These are phyloP conservation scores for Eustalomyia histrio DNA, from an alignment of 2,888 invertebrate species.

Conservation along the genomic window DNA sequence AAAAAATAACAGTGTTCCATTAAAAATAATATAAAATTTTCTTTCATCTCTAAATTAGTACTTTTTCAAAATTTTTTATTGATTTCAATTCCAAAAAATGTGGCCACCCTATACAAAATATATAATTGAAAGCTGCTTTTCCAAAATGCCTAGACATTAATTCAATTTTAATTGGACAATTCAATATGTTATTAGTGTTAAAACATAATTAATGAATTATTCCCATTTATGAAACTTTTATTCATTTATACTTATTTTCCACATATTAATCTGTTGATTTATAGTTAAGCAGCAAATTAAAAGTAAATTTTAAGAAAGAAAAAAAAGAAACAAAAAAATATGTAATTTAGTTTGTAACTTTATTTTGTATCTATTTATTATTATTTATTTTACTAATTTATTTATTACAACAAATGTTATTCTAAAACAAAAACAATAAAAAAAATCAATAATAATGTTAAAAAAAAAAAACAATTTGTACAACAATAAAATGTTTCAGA, in stretches of 20 bases:
- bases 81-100: too few species aligned
- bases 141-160: too few species aligned
- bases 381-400: slow-evolving; percentile 65
- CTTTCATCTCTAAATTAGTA: too few species aligned
- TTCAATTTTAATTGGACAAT: too few species aligned
- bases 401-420: slow-evolving; percentile 47
- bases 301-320: not conserved
- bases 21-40: too few species aligned
- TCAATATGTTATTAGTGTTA: too few species aligned
- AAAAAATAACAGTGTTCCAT: too few species aligned
- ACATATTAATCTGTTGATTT: not conserved
- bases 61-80: too few species aligned
- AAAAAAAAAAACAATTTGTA: slow-evolving; percentile 7
- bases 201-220: too few species aligned
- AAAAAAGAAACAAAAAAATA: not conserved
- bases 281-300: not conserved
- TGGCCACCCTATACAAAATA: too few species aligned
- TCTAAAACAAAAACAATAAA: slow-evolving; percentile 38
- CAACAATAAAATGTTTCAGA: slow-evolving; percentile 21
- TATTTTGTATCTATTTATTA: slow-evolving; percentile 62
- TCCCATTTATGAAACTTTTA: too few species aligned
- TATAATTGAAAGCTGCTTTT: too few species aligned
- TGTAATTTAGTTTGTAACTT: slow-evolving; percentile 58
- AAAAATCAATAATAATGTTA: slow-evolving; percentile 35
- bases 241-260: not conserved